Base-by-base conservation (phyloP, 1,140 invertebrate genomes). In the Magallana angulata region DNA sequence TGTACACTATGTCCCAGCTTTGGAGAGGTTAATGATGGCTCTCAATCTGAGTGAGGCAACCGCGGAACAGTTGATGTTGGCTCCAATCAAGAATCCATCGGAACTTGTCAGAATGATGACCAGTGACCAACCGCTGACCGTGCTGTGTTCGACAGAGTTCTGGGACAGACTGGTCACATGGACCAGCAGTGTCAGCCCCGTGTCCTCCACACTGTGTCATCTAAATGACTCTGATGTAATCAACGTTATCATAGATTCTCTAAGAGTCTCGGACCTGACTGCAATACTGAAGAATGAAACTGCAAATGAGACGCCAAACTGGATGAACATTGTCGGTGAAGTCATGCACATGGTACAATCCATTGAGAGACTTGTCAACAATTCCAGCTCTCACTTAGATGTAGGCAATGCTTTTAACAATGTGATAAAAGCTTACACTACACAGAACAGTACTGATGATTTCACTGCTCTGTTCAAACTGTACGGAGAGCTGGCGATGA, bases 61-160 rank as follows among this genome's bases (percentile, higher is more conserved):
- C 4, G 48, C 57, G 8, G 57, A 82, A 24, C 48, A 86, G 64
- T 18, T 92, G 12, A 12, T 89, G 18, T 16, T 36, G 16, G 84
- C 89, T 8, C 91, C 91, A 3, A 85, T 92, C 7, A 89, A 90
- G 60, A 87, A 90, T 58, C 82, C 82, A 9, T 36, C 87, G 3
- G 60, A 71, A 57, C 81, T 92, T 57, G 12, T 89, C 57, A 84
- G 89, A 30, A 56, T 88, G 1, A n/a, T 91, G 14, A 57, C 88
- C 1, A 18, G 60, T 16, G 81, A 82, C 8, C 64, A 85, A 4
- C 59, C 83, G 11, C 14, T 85, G 4, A 57, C 64, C 14, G 62
- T 85, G 24, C 57, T 87, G 12, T 87, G 86, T 76, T 82, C 81
- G 8, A 48, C 60, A 5, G 64, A 87, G 1, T 76, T 83, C 64